A percentile compares a stretch with the other conserved stretches of the same genome.
phyloP scores from a whole-genome alignment of 2,113 vertebrate genomes.

The Okapia johnstoni region DNA sequence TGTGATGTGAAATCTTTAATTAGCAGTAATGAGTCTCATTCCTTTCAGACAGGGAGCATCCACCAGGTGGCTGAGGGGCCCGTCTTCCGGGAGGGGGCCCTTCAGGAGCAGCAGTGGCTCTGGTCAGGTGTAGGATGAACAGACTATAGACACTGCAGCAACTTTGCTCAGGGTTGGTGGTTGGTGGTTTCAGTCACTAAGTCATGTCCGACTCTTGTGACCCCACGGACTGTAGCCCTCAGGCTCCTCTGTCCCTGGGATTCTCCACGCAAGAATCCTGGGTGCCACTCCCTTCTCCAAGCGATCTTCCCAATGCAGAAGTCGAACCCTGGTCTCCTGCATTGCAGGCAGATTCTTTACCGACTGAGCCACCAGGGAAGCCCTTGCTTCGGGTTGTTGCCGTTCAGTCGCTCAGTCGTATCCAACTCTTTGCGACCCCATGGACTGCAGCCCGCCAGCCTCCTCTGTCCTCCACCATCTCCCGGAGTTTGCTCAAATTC shows the following conservation, averaged over 20 bases:
- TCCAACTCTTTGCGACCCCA: neutral
- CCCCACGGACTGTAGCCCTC: rapidly evolving
- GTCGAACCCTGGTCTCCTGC: neutral
- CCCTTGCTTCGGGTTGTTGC: neutral
- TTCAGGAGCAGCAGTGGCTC: rapidly evolving
- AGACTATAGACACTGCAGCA: rapidly evolving
- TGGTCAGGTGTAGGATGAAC: neutral
- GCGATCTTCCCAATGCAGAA: neutral
- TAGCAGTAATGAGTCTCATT: neutral
- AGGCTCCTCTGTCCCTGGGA: neutral
- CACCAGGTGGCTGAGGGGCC: neutral
- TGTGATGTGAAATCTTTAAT: neutral
- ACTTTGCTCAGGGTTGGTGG: neutral
- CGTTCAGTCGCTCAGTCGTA: neutral
- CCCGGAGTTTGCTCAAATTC: neutral
- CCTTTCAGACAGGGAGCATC: rapidly evolving
- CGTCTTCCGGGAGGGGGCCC: rapidly evolving
- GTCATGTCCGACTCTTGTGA: neutral
- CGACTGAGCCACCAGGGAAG: neutral
- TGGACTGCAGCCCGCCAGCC: neutral
- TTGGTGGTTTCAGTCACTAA: neutral
- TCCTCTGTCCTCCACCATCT: neutral
- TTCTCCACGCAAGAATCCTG: neutral
- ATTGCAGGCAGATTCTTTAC: neutral
- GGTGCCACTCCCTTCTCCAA: neutral